Conservation (phyloP, 53 echinoderm and acorn worm genomes). For the Holothuria leucospilota region DNA sequence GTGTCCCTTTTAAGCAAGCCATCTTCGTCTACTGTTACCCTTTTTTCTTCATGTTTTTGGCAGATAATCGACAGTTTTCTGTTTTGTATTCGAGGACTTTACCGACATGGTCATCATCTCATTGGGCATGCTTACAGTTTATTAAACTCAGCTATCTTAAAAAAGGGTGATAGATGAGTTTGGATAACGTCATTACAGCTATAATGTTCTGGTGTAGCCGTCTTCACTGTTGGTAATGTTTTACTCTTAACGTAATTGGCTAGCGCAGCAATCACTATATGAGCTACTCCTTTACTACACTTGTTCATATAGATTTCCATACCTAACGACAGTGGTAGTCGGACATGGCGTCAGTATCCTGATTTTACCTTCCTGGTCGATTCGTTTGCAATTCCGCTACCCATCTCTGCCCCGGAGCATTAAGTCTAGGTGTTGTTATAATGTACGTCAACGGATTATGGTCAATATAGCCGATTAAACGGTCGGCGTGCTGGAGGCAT, state of each 20-base stretch:
- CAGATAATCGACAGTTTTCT: background rate
- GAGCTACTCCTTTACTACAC: background rate
- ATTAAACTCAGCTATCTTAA: no score
- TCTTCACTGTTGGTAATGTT: no score
- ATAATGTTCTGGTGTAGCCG: no score
- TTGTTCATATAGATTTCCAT: background rate
- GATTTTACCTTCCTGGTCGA: constrained; percentile 60
- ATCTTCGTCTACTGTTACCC: background rate
- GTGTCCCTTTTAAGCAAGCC: background rate
- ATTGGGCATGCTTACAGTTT: background rate
- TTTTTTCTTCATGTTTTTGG: no score
- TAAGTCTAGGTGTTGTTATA: constrained; percentile 56
- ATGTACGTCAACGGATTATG: constrained; percentile 74
- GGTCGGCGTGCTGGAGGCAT: constrained; percentile 35
- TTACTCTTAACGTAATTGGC: background rate
- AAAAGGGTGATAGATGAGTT: no score
- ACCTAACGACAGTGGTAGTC: constrained; percentile 38
- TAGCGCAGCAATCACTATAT: background rate
- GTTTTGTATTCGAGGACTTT: background rate
- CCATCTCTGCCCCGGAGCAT: constrained; percentile 62
- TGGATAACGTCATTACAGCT: no score
- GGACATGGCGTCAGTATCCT: constrained; percentile 54
- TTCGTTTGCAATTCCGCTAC: constrained; percentile 61
- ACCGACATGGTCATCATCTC: background rate
- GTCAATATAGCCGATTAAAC: constrained; percentile 66